A percentile compares a stretch with the other conserved stretches of the same genome.
Conservation (phyloP, 2,113 vertebrate species). For the Platichthys stellatus region DNA sequence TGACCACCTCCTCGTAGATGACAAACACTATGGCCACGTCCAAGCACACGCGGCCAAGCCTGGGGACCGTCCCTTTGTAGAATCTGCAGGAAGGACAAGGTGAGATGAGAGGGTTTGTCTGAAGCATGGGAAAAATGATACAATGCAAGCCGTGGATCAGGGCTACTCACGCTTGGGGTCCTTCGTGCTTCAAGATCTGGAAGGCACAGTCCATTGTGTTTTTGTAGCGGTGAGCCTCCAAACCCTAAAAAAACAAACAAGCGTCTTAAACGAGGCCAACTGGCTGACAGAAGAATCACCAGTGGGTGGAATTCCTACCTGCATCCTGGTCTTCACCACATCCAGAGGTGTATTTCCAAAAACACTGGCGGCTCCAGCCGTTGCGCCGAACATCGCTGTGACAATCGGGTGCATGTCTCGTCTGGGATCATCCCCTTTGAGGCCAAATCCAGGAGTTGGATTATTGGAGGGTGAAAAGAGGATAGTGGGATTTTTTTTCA, state of each 20-base stretch:
- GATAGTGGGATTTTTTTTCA: neutral
- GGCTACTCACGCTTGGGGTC: constrained; percentile 82
- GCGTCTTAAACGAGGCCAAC: neutral
- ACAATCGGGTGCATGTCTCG: constrained; percentile 83
- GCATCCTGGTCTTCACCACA: constrained; percentile 87
- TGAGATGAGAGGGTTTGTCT: neutral
- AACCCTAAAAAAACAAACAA: constrained; percentile 70
- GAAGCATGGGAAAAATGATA: neutral
- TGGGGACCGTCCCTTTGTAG: constrained; percentile 83
- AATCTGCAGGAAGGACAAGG: constrained; percentile 67
- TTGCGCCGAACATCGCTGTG: constrained; percentile 83
- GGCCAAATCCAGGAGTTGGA: neutral
- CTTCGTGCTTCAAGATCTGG: constrained; percentile 86
- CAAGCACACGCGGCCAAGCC: constrained; percentile 77
- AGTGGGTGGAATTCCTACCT: constrained; percentile 71
- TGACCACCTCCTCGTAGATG: constrained; percentile 83
- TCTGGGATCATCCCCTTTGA: constrained; percentile 80
- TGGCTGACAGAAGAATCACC: neutral
- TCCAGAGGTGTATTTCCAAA: constrained; percentile 88
- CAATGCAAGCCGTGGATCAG: neutral
- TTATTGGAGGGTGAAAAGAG: neutral
- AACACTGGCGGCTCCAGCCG: constrained; percentile 85
- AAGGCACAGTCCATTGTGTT: constrained; percentile 86
- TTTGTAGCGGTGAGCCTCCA: constrained; percentile 85
- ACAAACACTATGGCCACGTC: constrained; percentile 83